Base-by-base conservation (phyloP, 2,888 invertebrate genomes). In the Melipona beecheii region DNA sequence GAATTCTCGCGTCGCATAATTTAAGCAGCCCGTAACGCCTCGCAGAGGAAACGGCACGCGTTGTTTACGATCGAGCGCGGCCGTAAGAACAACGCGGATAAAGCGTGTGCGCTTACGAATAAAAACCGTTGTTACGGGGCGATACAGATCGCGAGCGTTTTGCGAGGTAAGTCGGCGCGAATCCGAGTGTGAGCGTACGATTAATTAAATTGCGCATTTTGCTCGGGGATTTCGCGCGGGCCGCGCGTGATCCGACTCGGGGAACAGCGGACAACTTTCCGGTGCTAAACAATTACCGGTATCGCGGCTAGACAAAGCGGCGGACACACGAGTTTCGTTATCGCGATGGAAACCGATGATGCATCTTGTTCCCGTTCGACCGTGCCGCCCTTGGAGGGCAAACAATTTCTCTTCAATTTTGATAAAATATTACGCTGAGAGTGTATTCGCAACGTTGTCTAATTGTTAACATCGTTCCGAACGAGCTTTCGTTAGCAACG, bases 201-300 rank as follows among this genome's bases (percentile, higher is more conserved):
- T 91, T 91, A 91, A 91, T 90, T 91, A 90, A 91, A 91, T 90
- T 88, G 85, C 27, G 24, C 89, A 84, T 90, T 89, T 89, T 88
- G 85, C 87, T 77, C 58, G 74, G 76, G 82, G 81, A 87, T 85
- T 87, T 83, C 75, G 81, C 87, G 74, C 75, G 73, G 72, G 31
- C 27, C 36, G 84, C 84, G 81, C 89, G 89, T 89, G 89, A 89
- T 85, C 80, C 77, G 89, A 87, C 75, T 89, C 71, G 71, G 65
- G 66, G 68, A 77, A 81, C 78, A 58, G 31, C 86, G 78, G 52
- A 68, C 21, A 83, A 86, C 76, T 87, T 87, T 76, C 73, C 81
- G 74, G 74, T 66, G 81, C 66, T 72, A 82, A 85, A 85, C 83
- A 85, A 84, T 88, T 75, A 81, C 74, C 82, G 58, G 77, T 81